phyloP scores from a whole-genome alignment of 37 sponge, comb jelly and placozoan species.

The Lycopodina hypogea region DNA sequence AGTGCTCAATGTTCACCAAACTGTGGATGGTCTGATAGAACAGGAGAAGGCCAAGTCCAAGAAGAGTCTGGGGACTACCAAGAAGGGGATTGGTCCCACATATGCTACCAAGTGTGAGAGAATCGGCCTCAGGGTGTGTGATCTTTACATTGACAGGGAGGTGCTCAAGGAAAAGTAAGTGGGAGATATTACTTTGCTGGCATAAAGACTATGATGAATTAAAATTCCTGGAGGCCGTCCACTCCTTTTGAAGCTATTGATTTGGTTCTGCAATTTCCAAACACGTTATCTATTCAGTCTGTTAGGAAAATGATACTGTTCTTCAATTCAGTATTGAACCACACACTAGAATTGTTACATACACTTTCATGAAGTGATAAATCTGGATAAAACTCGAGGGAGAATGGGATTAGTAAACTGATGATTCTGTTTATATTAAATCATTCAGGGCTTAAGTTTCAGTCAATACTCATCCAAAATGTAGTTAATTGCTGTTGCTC shows the following conservation, averaged over 20 bases:
- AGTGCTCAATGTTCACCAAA: constrained; percentile 92
- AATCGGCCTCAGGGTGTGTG: constrained; percentile 77
- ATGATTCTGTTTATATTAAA: too few species aligned
- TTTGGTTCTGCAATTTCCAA: too few species aligned
- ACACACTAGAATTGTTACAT: too few species aligned
- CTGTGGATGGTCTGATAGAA: constrained; percentile 81
- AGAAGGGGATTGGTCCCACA: constrained; percentile 96
- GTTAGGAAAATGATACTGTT: too few species aligned
- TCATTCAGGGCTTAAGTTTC: too few species aligned
- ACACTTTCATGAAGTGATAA: too few species aligned
- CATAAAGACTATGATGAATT: background rate
- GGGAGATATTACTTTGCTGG: background rate
- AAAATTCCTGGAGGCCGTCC: background rate
- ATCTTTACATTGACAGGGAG: constrained; percentile 63
- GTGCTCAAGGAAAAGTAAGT: constrained; percentile 56
- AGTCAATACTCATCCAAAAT: too few species aligned
- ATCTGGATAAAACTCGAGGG: too few species aligned
- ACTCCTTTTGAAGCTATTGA: background rate
- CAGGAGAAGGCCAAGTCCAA: constrained; percentile 74
- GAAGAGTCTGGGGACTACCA: constrained; percentile 91
- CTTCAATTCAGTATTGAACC: too few species aligned
- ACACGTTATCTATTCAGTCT: too few species aligned
- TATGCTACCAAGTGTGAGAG: constrained; percentile 80
- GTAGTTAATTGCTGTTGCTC: too few species aligned
- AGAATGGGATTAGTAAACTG: too few species aligned